These are phyloP conservation scores for Amia ocellicauda DNA, from an alignment of 2,113 vertebrate genomes.

Conservation along the genomic window DNA sequence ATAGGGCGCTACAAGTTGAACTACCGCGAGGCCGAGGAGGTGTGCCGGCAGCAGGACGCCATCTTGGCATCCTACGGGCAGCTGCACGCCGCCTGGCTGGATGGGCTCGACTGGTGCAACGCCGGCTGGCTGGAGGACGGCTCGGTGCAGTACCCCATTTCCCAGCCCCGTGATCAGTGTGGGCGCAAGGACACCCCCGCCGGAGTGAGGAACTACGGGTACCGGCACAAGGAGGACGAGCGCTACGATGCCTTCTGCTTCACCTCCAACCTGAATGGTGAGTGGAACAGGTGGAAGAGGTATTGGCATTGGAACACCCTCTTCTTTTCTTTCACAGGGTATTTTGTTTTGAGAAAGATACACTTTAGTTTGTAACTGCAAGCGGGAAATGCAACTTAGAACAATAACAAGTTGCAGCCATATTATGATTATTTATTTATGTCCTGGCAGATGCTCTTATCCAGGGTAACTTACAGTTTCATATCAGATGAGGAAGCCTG, in stretches of 20 bases:
- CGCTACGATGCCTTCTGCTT: constrained; percentile 93
- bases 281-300: no score
- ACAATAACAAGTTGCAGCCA: no score
- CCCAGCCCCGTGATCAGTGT: constrained; percentile 80
- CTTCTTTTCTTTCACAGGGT: no score
- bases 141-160: constrained; percentile 89
- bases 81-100: constrained; percentile 86
- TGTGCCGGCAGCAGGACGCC: constrained; percentile 82
- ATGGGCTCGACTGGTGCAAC: constrained; percentile 93
- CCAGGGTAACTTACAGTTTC: no score
- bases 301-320: no score
- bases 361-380: no score
- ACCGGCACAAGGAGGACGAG: constrained; percentile 84
- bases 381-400: no score
- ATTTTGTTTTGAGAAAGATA: no score
- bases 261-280: constrained; percentile 89
- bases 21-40: constrained; percentile 77
- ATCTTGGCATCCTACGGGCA: constrained; percentile 90
- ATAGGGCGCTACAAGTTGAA: constrained; percentile 87
- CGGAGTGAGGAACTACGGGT: constrained; percentile 88
- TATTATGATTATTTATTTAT: no score
- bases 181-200: constrained; percentile 73
- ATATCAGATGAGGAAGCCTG: no score
- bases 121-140: constrained; percentile 92
- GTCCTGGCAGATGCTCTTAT: no score